These are phyloP conservation scores for Oryzias celebensis DNA, from an alignment of 2,113 vertebrate genomes.

Conservation along the genomic window DNA sequence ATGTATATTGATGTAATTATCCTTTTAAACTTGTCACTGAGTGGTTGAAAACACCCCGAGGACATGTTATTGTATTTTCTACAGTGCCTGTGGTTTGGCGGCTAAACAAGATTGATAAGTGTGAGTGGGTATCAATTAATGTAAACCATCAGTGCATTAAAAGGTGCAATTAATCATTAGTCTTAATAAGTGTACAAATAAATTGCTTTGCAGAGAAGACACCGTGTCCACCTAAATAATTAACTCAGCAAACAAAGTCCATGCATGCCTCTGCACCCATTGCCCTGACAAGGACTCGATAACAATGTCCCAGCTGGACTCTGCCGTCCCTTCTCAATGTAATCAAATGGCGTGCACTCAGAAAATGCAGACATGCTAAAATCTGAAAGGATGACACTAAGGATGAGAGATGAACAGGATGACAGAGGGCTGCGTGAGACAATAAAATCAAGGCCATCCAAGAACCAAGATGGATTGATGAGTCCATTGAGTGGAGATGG, in stretches of 20 bases:
- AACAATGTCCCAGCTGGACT: conserved; percentile 58
- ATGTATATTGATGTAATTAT: background rate
- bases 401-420: conserved; percentile 74
- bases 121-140: conserved; percentile 23
- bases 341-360: conserved; percentile 60
- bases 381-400: conserved; percentile 75
- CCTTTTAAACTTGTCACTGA: too few relatives aligned
- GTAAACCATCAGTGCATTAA: conserved; percentile 38
- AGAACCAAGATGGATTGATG: conserved; percentile 79
- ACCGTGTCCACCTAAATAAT: conserved; percentile 30
- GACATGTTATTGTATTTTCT: conserved; percentile 18
- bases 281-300: conserved; percentile 50
- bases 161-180: conserved; percentile 41
- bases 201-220: conserved; percentile 49
- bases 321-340: conserved; percentile 42
- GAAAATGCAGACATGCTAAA: conserved; percentile 76
- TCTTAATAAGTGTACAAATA: conserved; percentile 37
- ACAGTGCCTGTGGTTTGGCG: conserved; percentile 8
- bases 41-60: background rate
- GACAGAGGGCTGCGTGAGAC: conserved; percentile 72
- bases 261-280: conserved; percentile 5
- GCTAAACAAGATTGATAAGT: conserved; percentile 37
- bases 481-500: conserved; percentile 75
- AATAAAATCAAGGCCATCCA: conserved; percentile 79
- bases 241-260: conserved; percentile 40